Evolutionary conservation across 2,888 invertebrate genomes (phyloP).

Genomic region (Drosophila prostipennis): DNA sequence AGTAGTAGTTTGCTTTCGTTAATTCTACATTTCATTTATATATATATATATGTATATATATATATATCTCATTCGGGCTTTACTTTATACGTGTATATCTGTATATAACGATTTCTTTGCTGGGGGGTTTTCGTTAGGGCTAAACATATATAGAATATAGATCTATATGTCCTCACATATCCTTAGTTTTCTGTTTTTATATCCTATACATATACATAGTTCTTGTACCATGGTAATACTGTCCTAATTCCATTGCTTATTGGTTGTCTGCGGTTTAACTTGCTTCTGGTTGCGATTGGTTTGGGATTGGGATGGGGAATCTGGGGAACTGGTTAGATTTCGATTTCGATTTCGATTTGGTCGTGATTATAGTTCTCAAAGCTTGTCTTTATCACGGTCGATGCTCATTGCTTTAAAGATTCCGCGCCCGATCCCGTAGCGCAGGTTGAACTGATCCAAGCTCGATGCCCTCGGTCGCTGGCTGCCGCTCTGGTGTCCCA

Average conservation of each 20-base stretch:
- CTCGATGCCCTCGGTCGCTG: slow-evolving; percentile 82
- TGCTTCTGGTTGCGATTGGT: slow-evolving; percentile 21
- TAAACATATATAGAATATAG: slow-evolving; percentile 46
- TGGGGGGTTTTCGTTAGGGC: slow-evolving; percentile 22
- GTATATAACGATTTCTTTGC: slow-evolving; percentile 17
- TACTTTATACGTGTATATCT: slow-evolving; percentile 18
- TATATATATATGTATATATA: slow-evolving; percentile 7
- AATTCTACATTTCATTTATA: slow-evolving; percentile 12
- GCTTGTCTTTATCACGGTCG: slow-evolving; percentile 84
- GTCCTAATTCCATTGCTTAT: slow-evolving; percentile 52
- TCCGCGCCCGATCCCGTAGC: slow-evolving; percentile 80
- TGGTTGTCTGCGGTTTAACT: slow-evolving; percentile 30
- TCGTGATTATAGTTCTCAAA: slow-evolving; percentile 82
- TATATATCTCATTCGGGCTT: slow-evolving; percentile 13
- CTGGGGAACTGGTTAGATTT: neutral
- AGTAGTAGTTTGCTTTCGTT: slow-evolving; percentile 35
- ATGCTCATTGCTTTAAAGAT: slow-evolving; percentile 84
- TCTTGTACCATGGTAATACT: slow-evolving; percentile 63
- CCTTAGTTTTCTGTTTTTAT: slow-evolving; percentile 27
- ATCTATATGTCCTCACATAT: slow-evolving; percentile 39
- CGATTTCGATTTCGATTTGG: slow-evolving; percentile 14
- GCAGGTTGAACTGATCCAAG: slow-evolving; percentile 83
- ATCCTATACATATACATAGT: slow-evolving; percentile 25
- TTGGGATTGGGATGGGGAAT: slow-evolving; percentile 1
- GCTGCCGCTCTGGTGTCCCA: slow-evolving; percentile 52